These are phyloP conservation scores for Polyommatus icarus DNA, from an alignment of 2,888 invertebrate species.

Conservation along the genomic window DNA sequence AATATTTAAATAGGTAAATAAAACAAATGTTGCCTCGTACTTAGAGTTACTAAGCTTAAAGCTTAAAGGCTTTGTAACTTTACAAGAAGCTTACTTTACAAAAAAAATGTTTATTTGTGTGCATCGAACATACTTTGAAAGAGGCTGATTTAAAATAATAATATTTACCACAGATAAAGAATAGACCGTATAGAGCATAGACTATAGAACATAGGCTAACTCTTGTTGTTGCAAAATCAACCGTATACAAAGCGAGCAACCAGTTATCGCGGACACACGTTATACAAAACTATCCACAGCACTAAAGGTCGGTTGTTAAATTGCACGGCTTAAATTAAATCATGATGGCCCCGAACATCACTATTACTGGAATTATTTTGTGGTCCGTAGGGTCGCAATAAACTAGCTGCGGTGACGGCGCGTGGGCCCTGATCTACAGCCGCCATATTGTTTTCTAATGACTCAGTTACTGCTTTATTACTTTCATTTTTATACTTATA, in stretches of 20 bases:
- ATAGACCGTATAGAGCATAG: too few relatives aligned
- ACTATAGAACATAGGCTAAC: neutral
- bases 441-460: conserved; percentile 74
- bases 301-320: neutral
- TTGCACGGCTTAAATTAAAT: conserved; percentile 20
- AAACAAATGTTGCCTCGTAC: neutral
- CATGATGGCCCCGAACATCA: conserved; percentile 44
- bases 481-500: conserved; percentile 31
- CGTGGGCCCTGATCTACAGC: conserved; percentile 71
- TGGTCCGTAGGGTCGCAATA: conserved; percentile 62
- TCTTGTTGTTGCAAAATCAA: neutral
- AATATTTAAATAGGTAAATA: neutral
- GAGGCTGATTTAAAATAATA: neutral
- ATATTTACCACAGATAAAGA: neutral
- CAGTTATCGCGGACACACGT: neutral
- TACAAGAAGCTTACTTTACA: too few relatives aligned
- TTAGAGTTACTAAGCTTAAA: neutral
- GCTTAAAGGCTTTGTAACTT: neutral
- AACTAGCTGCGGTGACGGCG: conserved; percentile 66
- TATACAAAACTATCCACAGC: neutral
- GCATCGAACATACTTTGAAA: neutral
- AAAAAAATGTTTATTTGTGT: neutral
- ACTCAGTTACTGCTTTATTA: conserved; percentile 52
- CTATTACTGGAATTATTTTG: conserved; percentile 53
- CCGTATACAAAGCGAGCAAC: neutral